A percentile compares a stretch with the other conserved stretches of the same genome.
phyloP scores from a whole-genome alignment of 2,797 vertebrate genomes.

The Sphenodon punctatus region DNA sequence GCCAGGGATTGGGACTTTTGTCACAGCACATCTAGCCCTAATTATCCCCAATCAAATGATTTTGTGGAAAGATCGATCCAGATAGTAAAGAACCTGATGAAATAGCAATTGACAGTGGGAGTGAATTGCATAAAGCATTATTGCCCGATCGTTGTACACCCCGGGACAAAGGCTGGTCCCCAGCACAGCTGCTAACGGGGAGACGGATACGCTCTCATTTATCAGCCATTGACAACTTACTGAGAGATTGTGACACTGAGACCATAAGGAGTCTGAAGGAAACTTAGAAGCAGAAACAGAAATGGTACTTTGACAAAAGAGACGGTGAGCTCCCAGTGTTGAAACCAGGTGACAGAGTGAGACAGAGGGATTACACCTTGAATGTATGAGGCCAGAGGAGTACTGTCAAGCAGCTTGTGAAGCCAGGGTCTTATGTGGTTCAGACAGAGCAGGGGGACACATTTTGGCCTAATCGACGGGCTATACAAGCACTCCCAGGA shows the following conservation, averaged over 20 bases:
- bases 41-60: not conserved
- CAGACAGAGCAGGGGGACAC: not conserved
- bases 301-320: not conserved
- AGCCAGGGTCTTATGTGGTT: not conserved
- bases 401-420: not conserved
- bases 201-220: not conserved
- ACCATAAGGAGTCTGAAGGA: not conserved
- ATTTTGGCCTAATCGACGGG: not conserved
- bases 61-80: constrained; percentile 11
- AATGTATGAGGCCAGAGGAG: not conserved
- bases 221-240: not conserved
- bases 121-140: not conserved
- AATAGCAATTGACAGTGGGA: not conserved
- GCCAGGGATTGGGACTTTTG: not conserved
- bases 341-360: not conserved
- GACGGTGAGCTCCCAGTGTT: not conserved
- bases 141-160: constrained; percentile 6
- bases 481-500: not conserved
- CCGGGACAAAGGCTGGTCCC: constrained; percentile 12
- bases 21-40: not conserved
- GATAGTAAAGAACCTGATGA: not conserved
- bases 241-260: not conserved
- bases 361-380: not conserved
- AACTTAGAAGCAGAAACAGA: not conserved
- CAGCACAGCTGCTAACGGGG: constrained; percentile 12